phyloP scores from a whole-genome alignment of 2,888 invertebrate genomes.

The Leucoma salicis region DNA sequence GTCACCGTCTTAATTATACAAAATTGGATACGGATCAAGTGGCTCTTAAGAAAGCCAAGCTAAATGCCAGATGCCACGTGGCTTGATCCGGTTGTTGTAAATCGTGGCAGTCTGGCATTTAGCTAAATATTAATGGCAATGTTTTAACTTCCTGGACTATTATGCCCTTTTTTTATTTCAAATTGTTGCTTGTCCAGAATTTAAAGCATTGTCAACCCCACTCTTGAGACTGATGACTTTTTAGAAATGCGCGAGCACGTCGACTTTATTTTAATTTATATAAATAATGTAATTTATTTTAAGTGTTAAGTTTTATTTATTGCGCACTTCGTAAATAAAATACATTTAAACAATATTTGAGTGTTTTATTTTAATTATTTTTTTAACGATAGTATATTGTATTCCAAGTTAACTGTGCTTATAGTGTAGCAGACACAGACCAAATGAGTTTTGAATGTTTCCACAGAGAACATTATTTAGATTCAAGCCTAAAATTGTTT shows the following conservation, averaged over 20 bases:
- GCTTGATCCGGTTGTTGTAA: conserved; percentile 60
- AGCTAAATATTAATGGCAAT: conserved; percentile 59
- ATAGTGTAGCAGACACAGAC: too few relatives aligned
- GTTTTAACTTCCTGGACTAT: conserved; percentile 62
- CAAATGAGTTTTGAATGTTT: too few relatives aligned
- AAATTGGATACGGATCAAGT: conserved; percentile 80
- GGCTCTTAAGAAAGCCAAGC: conserved; percentile 54
- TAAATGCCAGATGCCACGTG: conserved; percentile 78
- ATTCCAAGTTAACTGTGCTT: too few relatives aligned
- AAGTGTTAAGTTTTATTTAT: conserved; percentile 73
- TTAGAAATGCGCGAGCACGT: conserved; percentile 75
- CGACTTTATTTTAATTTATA: conserved; percentile 65
- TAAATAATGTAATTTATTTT: conserved; percentile 59
- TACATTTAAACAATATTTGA: conserved; percentile 32
- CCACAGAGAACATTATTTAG: too few relatives aligned
- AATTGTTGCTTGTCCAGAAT: conserved; percentile 39
- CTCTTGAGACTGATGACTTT: conserved; percentile 62
- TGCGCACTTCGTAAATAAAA: conserved; percentile 68
- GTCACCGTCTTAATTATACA: conserved; percentile 48
- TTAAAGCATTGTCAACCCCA: conserved; percentile 56
- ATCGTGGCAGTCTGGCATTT: conserved; percentile 77
- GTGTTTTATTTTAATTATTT: conserved; percentile 37
- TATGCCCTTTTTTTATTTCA: conserved; percentile 31
- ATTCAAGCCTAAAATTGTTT: too few relatives aligned
- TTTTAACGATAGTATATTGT: too few relatives aligned